Evolutionary conservation across 2,888 invertebrate genomes (phyloP).

Genomic region (Megaustenia siamemsis): DNA sequence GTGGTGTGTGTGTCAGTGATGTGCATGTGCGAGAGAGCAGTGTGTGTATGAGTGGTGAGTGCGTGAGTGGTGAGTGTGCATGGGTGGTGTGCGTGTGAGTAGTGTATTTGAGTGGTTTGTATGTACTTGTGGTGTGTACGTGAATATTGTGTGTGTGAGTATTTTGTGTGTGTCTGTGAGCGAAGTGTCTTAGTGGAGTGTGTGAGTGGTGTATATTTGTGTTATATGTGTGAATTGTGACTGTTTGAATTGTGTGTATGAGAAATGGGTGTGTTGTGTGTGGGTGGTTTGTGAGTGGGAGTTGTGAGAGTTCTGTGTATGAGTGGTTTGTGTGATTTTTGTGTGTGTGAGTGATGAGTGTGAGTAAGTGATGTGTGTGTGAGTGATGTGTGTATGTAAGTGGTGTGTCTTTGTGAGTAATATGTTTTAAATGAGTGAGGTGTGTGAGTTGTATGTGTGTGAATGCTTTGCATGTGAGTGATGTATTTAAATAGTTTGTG

Average conservation of each 20-base stretch:
- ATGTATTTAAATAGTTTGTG: not conserved
- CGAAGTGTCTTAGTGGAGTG: not conserved
- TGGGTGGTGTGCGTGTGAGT: no score
- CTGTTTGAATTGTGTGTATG: not conserved
- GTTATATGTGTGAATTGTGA: not conserved
- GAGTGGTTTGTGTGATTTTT: not conserved
- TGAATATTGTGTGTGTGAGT: not conserved
- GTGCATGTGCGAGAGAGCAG: no score
- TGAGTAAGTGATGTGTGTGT: not conserved
- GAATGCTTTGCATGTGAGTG: not conserved
- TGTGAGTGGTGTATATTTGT: not conserved
- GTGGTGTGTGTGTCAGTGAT: no score
- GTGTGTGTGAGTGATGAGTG: not conserved
- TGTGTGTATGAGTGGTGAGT: no score
- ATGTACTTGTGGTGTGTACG: no score
- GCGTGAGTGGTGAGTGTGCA: no score
- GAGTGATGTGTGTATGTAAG: no score
- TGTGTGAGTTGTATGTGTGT: not conserved
- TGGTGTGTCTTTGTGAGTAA: not conserved
- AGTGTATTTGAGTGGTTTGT: no score
- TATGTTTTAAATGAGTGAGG: not conserved
- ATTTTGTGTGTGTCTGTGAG: no score
- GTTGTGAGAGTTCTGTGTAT: not conserved
- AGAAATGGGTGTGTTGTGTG: not conserved
- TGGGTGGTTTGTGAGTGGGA: not conserved